phyloP scores from a whole-genome alignment of 2,113 vertebrate species.

The Marmota monax region DNA sequence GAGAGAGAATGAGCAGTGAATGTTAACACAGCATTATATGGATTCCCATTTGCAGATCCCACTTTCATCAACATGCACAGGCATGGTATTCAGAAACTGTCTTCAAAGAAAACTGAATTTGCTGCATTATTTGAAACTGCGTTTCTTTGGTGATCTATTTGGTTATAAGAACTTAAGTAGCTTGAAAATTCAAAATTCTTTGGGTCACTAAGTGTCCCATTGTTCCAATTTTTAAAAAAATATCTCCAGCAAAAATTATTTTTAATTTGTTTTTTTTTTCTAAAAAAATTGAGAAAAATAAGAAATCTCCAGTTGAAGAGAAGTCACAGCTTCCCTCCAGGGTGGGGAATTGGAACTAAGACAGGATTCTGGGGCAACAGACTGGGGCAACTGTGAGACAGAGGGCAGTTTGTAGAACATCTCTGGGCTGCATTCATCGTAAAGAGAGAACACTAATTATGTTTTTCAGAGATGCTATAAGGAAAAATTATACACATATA shows the following conservation, averaged over 20 bases:
- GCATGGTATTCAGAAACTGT: conserved; percentile 79
- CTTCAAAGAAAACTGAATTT: conserved; percentile 75
- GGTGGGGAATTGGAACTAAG: neutral
- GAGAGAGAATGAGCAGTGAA: conserved; percentile 82
- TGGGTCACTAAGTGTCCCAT: neutral
- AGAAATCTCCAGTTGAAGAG: neutral
- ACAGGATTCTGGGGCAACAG: neutral
- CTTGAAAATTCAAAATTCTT: conserved; percentile 13
- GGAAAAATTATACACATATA: neutral
- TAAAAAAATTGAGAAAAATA: conserved; percentile 4
- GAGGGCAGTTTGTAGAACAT: neutral
- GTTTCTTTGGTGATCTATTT: conserved; percentile 49
- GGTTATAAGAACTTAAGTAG: conserved; percentile 15
- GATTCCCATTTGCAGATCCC: conserved; percentile 73
- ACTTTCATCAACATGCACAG: conserved; percentile 77
- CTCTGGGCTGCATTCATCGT: neutral
- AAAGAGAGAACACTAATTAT: neutral
- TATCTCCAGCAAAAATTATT: neutral
- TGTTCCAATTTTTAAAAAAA: neutral
- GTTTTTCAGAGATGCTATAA: neutral
- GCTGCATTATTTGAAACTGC: conserved; percentile 19
- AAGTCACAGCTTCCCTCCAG: neutral
- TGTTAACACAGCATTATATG: conserved; percentile 79
- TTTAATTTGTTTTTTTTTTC: neutral
- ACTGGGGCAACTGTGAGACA: neutral